phyloP scores from a whole-genome alignment of 1,140 invertebrate genomes.

The Calliphora vicina region DNA sequence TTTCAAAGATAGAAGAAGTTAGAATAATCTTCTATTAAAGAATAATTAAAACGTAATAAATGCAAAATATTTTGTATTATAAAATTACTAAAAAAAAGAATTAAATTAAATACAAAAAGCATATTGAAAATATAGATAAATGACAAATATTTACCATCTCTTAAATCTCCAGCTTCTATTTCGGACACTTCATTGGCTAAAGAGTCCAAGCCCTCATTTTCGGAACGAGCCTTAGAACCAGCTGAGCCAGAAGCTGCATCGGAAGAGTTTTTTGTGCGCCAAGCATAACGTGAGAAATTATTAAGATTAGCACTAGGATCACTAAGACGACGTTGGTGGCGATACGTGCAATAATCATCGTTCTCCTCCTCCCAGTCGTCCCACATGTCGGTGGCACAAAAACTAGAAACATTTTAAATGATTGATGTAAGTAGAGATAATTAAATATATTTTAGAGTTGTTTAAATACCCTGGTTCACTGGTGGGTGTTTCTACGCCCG shows the following conservation, averaged over 20 bases:
- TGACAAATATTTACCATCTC: conserved; percentile 78
- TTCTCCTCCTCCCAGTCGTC: conserved; percentile 88
- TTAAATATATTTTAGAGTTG: not conserved
- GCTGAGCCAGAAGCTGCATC: conserved; percentile 62
- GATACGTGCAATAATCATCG: conserved; percentile 82
- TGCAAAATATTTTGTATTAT: not conserved
- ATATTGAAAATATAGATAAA: conserved; percentile 11
- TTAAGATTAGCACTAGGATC: conserved; percentile 94
- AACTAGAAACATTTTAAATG: conserved; percentile 60
- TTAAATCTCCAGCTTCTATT: conserved; percentile 91
- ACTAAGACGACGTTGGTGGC: conserved; percentile 85
- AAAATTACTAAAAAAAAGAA: not conserved
- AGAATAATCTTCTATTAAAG: not conserved
- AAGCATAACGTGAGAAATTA: conserved; percentile 84
- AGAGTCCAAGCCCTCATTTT: conserved; percentile 88
- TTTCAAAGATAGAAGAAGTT: not conserved
- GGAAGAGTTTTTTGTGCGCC: conserved; percentile 72
- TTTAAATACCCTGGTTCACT: conserved; percentile 79
- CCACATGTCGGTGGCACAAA: conserved; percentile 84
- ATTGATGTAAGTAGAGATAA: not conserved
- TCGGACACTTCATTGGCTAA: conserved; percentile 84
- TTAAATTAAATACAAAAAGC: conserved; percentile 9
- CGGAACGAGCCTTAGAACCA: conserved; percentile 81
- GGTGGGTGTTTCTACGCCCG: conserved; percentile 92
- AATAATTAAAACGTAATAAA: not conserved